These are phyloP conservation scores for Laterallus jamaicensis DNA, from an alignment of 2,113 vertebrate genomes.

Conservation along the genomic window DNA sequence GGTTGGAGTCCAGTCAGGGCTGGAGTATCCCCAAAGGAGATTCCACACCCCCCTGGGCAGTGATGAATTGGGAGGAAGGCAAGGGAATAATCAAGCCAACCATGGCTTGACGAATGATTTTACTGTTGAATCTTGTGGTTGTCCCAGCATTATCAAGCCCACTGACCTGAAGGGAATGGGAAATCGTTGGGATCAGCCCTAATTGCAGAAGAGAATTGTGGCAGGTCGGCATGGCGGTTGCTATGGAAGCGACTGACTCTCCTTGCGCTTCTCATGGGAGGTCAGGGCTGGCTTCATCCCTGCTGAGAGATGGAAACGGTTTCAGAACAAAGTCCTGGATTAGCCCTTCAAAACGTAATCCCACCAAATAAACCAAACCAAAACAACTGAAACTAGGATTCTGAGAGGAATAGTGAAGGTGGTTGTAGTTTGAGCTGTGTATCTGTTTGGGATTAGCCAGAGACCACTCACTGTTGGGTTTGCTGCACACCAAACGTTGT, in stretches of 20 bases:
- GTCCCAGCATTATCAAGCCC: not conserved
- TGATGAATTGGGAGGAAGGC: not conserved
- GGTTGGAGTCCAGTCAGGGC: no score
- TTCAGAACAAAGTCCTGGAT: not conserved
- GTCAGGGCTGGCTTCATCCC: not conserved
- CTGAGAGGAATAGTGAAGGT: not conserved
- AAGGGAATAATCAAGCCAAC: not conserved
- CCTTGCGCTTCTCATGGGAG: not conserved
- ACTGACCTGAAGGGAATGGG: slow-evolving; percentile 55
- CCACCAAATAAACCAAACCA: not conserved
- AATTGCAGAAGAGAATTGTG: not conserved
- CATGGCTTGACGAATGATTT: not conserved
- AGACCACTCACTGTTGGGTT: accelerated
- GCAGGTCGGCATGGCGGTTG: not conserved
- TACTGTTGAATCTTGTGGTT: not conserved
- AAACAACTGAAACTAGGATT: not conserved
- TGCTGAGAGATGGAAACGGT: not conserved
- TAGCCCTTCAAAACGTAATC: not conserved
- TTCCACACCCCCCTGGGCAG: not conserved
- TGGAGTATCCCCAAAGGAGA: no score
- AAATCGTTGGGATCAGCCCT: slow-evolving; percentile 3
- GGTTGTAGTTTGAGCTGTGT: not conserved
- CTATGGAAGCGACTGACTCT: not conserved
- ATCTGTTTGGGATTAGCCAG: not conserved
- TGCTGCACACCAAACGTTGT: not conserved